Evolutionary conservation across 1,140 invertebrate species (phyloP).

Genomic region (Pygmarrhopalites habei): DNA sequence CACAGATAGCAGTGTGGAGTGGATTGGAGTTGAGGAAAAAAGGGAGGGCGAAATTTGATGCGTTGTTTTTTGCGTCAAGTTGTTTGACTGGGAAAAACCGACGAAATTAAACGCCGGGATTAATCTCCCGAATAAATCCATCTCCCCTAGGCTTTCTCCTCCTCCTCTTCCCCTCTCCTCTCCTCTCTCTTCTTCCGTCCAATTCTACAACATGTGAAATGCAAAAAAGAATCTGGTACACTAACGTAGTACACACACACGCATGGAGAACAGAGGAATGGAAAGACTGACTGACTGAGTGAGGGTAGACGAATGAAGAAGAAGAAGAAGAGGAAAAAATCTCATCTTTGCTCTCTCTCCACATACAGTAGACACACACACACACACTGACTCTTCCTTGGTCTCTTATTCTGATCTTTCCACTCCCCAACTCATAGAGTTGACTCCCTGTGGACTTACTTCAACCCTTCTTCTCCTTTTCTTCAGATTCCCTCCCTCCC

Average conservation of each 20-base stretch:
- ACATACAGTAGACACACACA: no score
- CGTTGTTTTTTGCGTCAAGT: constrained; percentile 17
- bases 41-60: constrained; percentile 1
- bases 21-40: background rate
- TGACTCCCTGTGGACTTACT: background rate
- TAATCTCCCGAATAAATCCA: constrained; percentile 21
- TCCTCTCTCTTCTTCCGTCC: no score
- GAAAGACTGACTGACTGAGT: background rate
- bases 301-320: background rate
- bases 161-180: background rate
- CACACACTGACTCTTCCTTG: background rate
- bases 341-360: constrained; percentile 13
- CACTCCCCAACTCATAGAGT: background rate
- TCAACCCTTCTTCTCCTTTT: background rate
- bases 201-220: background rate
- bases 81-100: constrained; percentile 12
- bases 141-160: constrained; percentile 17
- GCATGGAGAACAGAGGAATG: background rate
- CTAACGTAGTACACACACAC: background rate
- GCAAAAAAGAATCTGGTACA: background rate
- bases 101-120: constrained; percentile 21
- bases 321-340: background rate
- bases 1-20: no score
- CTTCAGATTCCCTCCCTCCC: background rate
- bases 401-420: background rate